phyloP scores from a whole-genome alignment of 2,113 vertebrate genomes.

The Triplophysa dalaica region DNA sequence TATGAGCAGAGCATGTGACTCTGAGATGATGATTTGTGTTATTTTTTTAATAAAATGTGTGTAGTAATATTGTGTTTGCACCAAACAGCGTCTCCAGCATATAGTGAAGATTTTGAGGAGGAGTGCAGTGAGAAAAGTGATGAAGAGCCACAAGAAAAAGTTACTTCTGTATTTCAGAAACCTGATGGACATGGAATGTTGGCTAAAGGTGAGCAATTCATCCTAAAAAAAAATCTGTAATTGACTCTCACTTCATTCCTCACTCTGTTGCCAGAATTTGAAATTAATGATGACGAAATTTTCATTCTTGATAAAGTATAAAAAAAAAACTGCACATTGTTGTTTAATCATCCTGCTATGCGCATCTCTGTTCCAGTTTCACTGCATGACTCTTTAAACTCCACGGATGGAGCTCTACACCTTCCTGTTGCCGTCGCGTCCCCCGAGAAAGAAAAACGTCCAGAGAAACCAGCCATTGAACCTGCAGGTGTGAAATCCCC shows the following conservation, averaged over 20 bases:
- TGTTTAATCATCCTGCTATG: background rate
- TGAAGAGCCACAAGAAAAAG: conserved; percentile 55
- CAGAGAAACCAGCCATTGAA: conserved; percentile 70
- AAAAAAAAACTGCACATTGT: background rate
- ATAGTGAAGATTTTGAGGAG: conserved; percentile 92
- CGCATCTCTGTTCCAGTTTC: conserved; percentile 70
- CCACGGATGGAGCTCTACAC: conserved; percentile 63
- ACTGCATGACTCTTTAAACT: conserved; percentile 86
- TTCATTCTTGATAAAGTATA: too few relatives aligned
- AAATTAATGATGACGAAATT: background rate
- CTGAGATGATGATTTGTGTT: background rate
- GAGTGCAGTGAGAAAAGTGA: conserved; percentile 62
- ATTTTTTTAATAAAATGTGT: background rate
- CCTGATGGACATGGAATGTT: conserved; percentile 73
- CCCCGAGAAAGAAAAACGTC: conserved; percentile 35
- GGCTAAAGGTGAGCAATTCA: conserved; percentile 78
- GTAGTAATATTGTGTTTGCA: background rate
- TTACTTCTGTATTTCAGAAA: conserved; percentile 71
- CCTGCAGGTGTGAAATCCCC: conserved; percentile 40
- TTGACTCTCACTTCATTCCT: too few relatives aligned
- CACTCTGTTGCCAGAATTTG: too few relatives aligned
- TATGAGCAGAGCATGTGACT: background rate
- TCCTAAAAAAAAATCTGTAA: too few relatives aligned
- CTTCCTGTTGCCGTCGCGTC: conserved; percentile 41
- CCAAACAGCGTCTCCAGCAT: conserved; percentile 68